Percentiles rank a stretch among this genome's conserved stretches.
Evolutionary conservation across 2,113 vertebrate genomes (phyloP).

Genomic region (Coracopsis vasa): DNA sequence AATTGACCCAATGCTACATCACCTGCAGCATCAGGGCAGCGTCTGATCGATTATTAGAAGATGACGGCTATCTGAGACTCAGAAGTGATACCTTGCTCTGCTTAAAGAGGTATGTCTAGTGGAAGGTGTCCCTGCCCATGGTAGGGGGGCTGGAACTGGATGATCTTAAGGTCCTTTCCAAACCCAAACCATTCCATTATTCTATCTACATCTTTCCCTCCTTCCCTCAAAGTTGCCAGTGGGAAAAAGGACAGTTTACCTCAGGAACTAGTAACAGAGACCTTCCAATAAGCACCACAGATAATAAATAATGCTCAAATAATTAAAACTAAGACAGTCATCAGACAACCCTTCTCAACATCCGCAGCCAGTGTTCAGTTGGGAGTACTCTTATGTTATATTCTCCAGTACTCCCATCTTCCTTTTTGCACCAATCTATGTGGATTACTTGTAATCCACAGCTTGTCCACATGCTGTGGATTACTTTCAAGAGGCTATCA

Average conservation of each 20-base stretch:
- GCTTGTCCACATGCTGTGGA: background rate
- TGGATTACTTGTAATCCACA: too few relatives aligned
- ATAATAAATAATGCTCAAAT: background rate
- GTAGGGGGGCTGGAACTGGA: background rate
- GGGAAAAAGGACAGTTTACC: background rate
- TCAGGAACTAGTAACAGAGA: background rate
- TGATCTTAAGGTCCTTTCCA: background rate
- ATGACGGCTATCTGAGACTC: too few relatives aligned
- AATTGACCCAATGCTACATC: background rate
- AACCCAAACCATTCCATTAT: background rate
- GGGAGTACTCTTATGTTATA: accelerated
- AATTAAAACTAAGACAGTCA: background rate
- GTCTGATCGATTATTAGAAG: accelerated
- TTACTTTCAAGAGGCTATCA: background rate
- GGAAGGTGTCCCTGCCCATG: background rate
- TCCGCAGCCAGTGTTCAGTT: too few relatives aligned
- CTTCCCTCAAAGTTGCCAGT: background rate
- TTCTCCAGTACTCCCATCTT: too few relatives aligned
- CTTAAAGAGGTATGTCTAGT: background rate
- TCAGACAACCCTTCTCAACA: background rate
- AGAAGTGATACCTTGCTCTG: background rate
- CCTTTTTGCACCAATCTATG: background rate
- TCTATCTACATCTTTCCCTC: background rate
- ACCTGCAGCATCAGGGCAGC: background rate
- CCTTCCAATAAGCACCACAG: background rate